These are phyloP conservation scores for Leptoclinus maculatus DNA, from an alignment of 2,797 vertebrate species.

Conservation along the genomic window DNA sequence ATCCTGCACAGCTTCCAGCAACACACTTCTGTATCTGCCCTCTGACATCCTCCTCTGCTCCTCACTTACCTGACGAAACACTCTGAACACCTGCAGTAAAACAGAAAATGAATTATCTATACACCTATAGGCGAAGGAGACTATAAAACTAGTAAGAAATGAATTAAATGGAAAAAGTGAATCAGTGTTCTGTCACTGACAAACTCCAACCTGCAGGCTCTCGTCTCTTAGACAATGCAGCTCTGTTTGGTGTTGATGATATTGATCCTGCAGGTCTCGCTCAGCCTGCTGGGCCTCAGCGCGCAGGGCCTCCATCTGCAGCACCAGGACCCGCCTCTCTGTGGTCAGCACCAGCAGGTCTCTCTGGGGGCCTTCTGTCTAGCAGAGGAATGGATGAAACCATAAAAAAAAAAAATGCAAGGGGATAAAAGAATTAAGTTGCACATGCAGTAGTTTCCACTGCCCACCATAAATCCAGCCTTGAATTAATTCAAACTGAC, in stretches of 20 bases:
- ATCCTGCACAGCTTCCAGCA: constrained; percentile 86
- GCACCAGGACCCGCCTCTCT: constrained; percentile 81
- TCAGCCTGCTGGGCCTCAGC: constrained; percentile 83
- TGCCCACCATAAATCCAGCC: constrained; percentile 51
- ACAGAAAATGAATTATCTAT: background rate
- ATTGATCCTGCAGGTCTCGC: constrained; percentile 79
- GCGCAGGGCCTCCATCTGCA: constrained; percentile 86
- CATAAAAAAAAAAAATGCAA: constrained; percentile 12
- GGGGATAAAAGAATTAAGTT: constrained; percentile 52
- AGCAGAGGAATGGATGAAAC: constrained; percentile 24
- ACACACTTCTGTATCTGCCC: constrained; percentile 76
- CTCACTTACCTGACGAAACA: constrained; percentile 84
- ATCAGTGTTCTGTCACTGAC: background rate
- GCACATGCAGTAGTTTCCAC: constrained; percentile 51
- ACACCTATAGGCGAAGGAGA: background rate
- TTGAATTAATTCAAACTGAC: constrained; percentile 65
- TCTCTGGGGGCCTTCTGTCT: constrained; percentile 71
- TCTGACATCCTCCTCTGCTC: constrained; percentile 83
- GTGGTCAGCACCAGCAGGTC: constrained; percentile 76
- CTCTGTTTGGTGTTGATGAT: constrained; percentile 79
- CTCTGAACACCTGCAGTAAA: constrained; percentile 84
- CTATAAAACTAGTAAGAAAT: background rate
- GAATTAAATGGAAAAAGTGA: background rate
- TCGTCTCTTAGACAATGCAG: constrained; percentile 79
- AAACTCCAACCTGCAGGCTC: constrained; percentile 83